Evolutionary conservation across 1,140 invertebrate genomes (phyloP).

Genomic region (Drosophila pectinifera): DNA sequence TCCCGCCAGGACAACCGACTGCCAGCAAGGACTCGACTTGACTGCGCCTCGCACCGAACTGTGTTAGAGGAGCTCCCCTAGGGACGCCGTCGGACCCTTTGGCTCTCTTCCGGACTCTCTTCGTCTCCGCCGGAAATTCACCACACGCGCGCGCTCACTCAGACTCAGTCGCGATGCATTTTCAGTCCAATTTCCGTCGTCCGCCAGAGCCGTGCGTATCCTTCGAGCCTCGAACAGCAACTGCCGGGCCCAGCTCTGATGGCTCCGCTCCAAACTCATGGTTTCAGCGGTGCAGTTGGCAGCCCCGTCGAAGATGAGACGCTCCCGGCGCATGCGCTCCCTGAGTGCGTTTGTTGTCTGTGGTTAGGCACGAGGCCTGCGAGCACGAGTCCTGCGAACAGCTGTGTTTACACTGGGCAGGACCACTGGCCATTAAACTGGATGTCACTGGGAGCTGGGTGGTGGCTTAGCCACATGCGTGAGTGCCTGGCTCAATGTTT

Average conservation of each 20-base stretch:
- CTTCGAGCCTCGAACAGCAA: constrained; percentile 80
- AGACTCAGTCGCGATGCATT: constrained; percentile 52
- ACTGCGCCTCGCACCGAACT: constrained; percentile 53
- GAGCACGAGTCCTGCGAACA: constrained; percentile 45
- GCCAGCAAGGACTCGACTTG: constrained; percentile 64
- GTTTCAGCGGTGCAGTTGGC: constrained; percentile 54
- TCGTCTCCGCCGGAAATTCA: constrained; percentile 64
- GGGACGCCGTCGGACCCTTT: constrained; percentile 14
- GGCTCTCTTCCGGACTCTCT: constrained; percentile 60
- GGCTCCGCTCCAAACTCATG: constrained; percentile 2
- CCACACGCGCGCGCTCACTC: constrained; percentile 48
- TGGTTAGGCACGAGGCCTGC: constrained; percentile 65
- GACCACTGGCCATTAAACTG: constrained; percentile 10
- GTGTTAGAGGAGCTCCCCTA: constrained; percentile 32
- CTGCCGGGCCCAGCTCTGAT: constrained; percentile 36
- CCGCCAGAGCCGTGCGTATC: constrained; percentile 77
- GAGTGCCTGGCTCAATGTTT: constrained; percentile 69
- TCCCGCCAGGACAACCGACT: constrained; percentile 66
- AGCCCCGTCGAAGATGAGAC: constrained; percentile 33
- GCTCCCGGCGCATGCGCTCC: constrained; percentile 56
- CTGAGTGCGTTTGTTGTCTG: constrained; percentile 68
- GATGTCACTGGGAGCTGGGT: background rate
- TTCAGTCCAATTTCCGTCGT: constrained; percentile 40
- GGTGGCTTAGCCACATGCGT: constrained; percentile 40
- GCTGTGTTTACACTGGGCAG: constrained; percentile 67